phyloP scores from a whole-genome alignment of 2,888 invertebrate genomes.

The Drosophila sordidula region DNA sequence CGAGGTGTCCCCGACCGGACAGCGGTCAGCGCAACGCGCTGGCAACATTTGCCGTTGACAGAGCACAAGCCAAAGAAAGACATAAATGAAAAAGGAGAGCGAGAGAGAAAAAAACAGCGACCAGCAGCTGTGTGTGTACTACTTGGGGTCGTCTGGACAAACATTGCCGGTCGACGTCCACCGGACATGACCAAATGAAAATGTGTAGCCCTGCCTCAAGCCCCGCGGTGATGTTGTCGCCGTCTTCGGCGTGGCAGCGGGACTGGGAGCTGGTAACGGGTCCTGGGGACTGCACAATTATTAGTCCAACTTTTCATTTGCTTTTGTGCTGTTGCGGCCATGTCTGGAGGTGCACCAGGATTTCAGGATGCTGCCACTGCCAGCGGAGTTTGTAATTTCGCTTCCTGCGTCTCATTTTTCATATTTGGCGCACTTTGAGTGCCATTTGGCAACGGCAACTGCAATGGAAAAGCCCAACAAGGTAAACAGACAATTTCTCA shows the following conservation, averaged over 20 bases:
- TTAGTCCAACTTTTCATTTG: constrained; percentile 77
- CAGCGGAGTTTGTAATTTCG: constrained; percentile 65
- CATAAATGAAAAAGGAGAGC: constrained; percentile 34
- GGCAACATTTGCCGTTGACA: constrained; percentile 77
- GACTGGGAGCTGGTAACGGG: not conserved
- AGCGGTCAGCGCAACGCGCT: constrained; percentile 61
- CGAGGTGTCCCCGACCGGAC: constrained; percentile 66
- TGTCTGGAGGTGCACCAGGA: constrained; percentile 75
- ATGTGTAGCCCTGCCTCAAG: constrained; percentile 60
- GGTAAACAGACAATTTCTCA: constrained; percentile 82
- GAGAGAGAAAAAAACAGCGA: constrained; percentile 34
- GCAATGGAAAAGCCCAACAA: constrained; percentile 65
- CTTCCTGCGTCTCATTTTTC: constrained; percentile 78
- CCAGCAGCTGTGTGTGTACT: constrained; percentile 44
- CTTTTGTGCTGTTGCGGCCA: constrained; percentile 40
- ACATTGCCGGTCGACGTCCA: constrained; percentile 71
- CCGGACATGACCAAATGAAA: constrained; percentile 82
- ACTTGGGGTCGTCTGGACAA: constrained; percentile 84
- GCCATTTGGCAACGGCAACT: constrained; percentile 71
- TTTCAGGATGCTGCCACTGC: constrained; percentile 56
- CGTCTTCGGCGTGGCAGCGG: constrained; percentile 43
- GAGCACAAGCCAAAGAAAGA: constrained; percentile 55
- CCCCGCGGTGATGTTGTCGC: constrained; percentile 55
- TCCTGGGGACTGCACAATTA: constrained; percentile 58
- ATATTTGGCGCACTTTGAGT: constrained; percentile 73